Percentiles rank a stretch among this genome's conserved stretches.
These are phyloP conservation scores for Myanophis thanlyinensis DNA, from an alignment of 2,113 vertebrate species.

Conservation along the genomic window DNA sequence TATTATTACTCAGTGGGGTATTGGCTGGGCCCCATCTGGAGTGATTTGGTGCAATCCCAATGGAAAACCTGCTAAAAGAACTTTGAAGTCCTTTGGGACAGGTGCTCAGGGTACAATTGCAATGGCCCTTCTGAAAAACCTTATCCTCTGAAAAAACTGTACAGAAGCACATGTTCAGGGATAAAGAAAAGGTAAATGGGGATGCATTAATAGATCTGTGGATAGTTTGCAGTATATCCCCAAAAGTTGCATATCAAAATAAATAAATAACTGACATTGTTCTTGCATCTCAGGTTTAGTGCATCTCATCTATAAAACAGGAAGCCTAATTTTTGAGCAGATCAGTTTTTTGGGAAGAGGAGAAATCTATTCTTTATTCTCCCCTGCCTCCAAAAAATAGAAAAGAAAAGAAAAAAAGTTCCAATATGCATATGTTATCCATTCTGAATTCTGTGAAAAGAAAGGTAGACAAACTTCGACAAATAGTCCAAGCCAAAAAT, in stretches of 20 bases:
- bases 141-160: not conserved
- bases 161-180: not conserved
- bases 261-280: not conserved
- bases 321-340: not conserved
- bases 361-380: not conserved
- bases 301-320: not conserved
- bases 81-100: constrained; percentile 29
- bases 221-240: too few species aligned
- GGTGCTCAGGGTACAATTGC: constrained; percentile 21
- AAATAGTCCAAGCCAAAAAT: not conserved
- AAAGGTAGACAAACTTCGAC: not conserved
- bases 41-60: constrained; percentile 15
- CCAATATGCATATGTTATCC: not conserved
- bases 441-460: not conserved
- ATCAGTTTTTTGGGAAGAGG: not conserved
- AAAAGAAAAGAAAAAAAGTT: too few species aligned
- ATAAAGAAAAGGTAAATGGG: not conserved
- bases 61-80: constrained; percentile 16
- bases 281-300: not conserved
- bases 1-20: constrained; percentile 28
- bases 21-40: constrained; percentile 25
- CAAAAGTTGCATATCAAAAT: not conserved
- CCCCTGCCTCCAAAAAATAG: too few species aligned
- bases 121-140: not conserved
- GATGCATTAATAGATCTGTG: not conserved